Percentiles rank a stretch among this genome's conserved stretches.
These are phyloP conservation scores for Cotesia glomerata DNA, from an alignment of 1,140 invertebrate species.

Conservation along the genomic window DNA sequence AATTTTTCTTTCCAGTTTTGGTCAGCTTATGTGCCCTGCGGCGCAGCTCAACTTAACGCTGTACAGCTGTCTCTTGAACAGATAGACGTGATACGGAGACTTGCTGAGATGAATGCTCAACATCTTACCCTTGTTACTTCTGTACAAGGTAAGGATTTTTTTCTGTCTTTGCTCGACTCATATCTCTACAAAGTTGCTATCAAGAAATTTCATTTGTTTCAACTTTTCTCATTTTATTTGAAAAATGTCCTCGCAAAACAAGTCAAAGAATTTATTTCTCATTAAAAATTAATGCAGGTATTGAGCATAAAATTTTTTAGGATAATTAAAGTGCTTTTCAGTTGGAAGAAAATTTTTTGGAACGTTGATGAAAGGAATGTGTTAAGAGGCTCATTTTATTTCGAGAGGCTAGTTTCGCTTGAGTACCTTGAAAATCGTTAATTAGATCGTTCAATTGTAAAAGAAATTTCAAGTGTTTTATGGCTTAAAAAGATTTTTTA, in stretches of 20 bases:
- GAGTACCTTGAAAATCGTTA: neutral
- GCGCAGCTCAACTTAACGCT: slow-evolving; percentile 80
- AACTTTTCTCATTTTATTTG: no score
- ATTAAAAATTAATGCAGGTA: no score
- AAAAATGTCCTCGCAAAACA: no score
- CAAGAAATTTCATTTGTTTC: no score
- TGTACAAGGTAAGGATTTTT: slow-evolving; percentile 65
- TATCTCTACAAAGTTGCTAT: no score
- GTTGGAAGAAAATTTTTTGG: neutral
- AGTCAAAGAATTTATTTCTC: no score
- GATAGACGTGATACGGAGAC: slow-evolving; percentile 81
- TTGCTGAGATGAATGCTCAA: slow-evolving; percentile 72
- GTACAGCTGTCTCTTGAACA: slow-evolving; percentile 84
- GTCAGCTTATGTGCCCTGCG: slow-evolving; percentile 88
- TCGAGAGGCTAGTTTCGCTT: neutral
- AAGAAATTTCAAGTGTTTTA: neutral
- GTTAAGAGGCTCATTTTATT: neutral
- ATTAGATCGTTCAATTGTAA: neutral
- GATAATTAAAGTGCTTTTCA: neutral
- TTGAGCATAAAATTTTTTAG: no score
- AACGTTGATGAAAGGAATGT: neutral
- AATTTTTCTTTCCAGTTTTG: slow-evolving; percentile 71
- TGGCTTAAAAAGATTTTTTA: no score
- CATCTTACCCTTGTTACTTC: slow-evolving; percentile 68
- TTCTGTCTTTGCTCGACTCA: neutral